These are phyloP conservation scores for Nomada hirtipes DNA, from an alignment of 2,888 invertebrate species.

Conservation along the genomic window DNA sequence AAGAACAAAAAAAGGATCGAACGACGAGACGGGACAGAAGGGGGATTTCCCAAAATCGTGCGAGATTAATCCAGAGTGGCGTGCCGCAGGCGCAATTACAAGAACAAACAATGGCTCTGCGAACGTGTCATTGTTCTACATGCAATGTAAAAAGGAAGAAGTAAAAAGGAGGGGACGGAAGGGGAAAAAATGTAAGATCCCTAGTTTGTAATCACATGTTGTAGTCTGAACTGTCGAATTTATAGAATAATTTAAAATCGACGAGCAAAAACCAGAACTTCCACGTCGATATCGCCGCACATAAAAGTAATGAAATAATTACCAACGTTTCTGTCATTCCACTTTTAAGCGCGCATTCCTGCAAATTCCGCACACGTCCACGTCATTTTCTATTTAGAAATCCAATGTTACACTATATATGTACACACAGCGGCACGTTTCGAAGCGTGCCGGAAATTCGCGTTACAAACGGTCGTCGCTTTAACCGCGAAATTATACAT, in stretches of 20 bases:
- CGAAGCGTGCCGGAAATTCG: conserved; percentile 27
- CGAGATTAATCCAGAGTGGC: conserved; percentile 68
- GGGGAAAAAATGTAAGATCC: conserved; percentile 59
- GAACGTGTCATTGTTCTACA: conserved; percentile 69
- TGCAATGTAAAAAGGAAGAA: conserved; percentile 30
- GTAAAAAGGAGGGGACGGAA: neutral
- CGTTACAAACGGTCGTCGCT: conserved; percentile 23
- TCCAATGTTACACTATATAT: conserved; percentile 30
- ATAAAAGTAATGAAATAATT: conserved; percentile 31
- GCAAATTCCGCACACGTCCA: conserved; percentile 18
- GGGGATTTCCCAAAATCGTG: conserved; percentile 53
- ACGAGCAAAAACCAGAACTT: conserved; percentile 63
- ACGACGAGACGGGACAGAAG: conserved; percentile 2
- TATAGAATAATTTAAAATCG: neutral
- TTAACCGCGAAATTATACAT: conserved; percentile 55
- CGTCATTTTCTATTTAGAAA: conserved; percentile 42
- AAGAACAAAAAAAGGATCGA: neutral
- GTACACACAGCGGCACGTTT: conserved; percentile 31
- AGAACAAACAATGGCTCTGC: conserved; percentile 70
- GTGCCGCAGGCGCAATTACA: conserved; percentile 69
- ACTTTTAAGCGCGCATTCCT: neutral
- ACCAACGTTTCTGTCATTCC: conserved; percentile 1
- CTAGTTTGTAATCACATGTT: conserved; percentile 70
- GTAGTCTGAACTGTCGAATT: conserved; percentile 63
- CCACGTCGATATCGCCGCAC: conserved; percentile 44